phyloP scores from a whole-genome alignment of 1,140 invertebrate species.

The Triops cancriformis region DNA sequence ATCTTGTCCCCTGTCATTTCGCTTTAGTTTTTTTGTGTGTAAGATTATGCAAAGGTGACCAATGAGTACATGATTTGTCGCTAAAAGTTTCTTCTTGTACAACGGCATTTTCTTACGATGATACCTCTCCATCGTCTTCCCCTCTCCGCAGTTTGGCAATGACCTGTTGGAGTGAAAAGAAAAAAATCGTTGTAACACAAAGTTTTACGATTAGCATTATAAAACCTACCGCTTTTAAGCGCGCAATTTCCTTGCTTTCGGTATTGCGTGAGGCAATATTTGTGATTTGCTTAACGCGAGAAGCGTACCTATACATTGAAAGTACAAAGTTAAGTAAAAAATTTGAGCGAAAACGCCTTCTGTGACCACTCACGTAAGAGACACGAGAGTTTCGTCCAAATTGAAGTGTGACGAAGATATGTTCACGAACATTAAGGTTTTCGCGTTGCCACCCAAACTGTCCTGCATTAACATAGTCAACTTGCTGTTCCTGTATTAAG shows the following conservation, averaged over 20 bases:
- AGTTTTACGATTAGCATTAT: background rate
- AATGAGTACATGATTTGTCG: slow-evolving; percentile 9
- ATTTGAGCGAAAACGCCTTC: background rate
- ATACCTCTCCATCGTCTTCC: slow-evolving; percentile 35
- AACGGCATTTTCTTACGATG: slow-evolving; percentile 18
- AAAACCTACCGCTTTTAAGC: slow-evolving; percentile 38
- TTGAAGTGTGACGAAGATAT: slow-evolving; percentile 46
- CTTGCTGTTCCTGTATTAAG: slow-evolving; percentile 48
- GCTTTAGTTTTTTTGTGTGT: background rate
- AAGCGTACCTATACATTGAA: slow-evolving; percentile 42
- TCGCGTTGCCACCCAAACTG: slow-evolving; percentile 49
- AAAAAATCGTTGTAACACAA: too few relatives aligned
- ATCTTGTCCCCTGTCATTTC: background rate
- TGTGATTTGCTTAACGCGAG: slow-evolving; percentile 46
- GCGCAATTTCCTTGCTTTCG: slow-evolving; percentile 45
- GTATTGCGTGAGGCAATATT: slow-evolving; percentile 44
- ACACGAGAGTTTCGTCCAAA: slow-evolving; percentile 44
- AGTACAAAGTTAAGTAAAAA: background rate
- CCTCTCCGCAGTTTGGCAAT: slow-evolving; percentile 39
- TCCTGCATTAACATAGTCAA: slow-evolving; percentile 50
- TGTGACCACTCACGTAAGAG: slow-evolving; percentile 39
- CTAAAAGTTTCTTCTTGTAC: background rate
- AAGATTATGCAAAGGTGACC: slow-evolving; percentile 17
- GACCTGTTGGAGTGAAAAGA: slow-evolving; percentile 33
- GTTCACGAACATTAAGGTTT: slow-evolving; percentile 52